Base-by-base conservation (phyloP, 2,888 invertebrate species). In the Druceiella hillmani region DNA sequence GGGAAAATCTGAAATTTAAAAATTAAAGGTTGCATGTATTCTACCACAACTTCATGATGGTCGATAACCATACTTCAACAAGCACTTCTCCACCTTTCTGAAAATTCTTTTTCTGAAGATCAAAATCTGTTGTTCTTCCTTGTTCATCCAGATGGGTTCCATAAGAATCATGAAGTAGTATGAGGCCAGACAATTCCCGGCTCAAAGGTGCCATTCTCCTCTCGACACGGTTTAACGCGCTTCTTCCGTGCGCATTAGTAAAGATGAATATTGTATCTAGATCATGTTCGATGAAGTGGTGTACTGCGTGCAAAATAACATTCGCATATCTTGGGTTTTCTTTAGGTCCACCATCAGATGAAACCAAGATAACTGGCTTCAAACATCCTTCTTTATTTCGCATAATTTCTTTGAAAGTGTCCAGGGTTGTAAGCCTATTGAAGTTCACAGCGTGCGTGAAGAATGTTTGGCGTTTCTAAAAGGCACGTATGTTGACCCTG, bases 91-190 rank as follows among this genome's bases (percentile, higher is more conserved):
- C 43, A 39, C 36, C 36, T 33, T 40, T 36, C 44, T 44, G 35
- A 44, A 44, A 44, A 36, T 40, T 43, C 33, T 17, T 39, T 33
- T 42, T 42, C 36, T 36, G 35, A 33, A 43, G 36, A 40, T 36
- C 36, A 40, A 33, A 28, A 30, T 41, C 25, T 33, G 16, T 39
- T 28, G 4, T 56, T 52, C 22, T 60, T 47, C 38, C 55, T 59
- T 7, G 60, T 62, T 16, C 61, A 60, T 3, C 61, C 62, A 29
- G 49, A 52, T n/a, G n/a, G n/a, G n/a, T n/a, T n/a, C n/a, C n/a
- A n/a, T n/a, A n/a, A n/a, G n/a, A n/a, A n/a, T n/a, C n/a, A n/a
- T n/a, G n/a, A n/a, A n/a, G n/a, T n/a, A n/a, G n/a, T n/a, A n/a
- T n/a, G n/a, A n/a, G n/a, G n/a, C n/a, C n/a, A n/a, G n/a, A n/a